phyloP scores from a whole-genome alignment of 2,797 vertebrate genomes.

The Glyptemys insculpta region DNA sequence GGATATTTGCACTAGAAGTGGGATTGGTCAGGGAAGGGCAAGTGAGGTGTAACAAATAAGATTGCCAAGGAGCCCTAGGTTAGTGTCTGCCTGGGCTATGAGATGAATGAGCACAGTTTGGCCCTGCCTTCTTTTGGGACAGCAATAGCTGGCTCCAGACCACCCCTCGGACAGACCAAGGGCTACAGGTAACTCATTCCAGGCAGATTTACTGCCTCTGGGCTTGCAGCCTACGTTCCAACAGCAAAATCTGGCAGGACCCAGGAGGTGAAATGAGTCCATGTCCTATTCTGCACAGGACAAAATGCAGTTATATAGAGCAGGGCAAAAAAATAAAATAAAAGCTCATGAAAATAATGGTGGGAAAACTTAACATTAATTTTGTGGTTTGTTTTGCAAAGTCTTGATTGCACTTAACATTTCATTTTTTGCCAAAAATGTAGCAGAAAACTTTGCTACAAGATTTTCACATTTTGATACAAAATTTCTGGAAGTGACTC shows the following conservation, averaged over 20 bases:
- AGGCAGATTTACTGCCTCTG: background rate
- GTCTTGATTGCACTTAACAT: background rate
- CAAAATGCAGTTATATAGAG: background rate
- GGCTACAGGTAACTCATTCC: background rate
- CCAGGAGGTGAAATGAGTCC: background rate
- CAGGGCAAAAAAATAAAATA: accelerated
- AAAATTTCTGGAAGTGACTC: background rate
- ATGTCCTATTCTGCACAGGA: background rate
- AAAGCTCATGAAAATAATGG: background rate
- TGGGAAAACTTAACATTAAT: background rate
- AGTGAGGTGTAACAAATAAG: background rate
- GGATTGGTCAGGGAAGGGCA: background rate
- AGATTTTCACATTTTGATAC: background rate
- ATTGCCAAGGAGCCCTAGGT: background rate
- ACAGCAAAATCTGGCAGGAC: background rate
- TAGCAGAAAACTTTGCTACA: background rate
- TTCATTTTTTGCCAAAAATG: background rate
- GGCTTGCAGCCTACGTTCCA: background rate
- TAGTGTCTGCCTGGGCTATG: background rate
- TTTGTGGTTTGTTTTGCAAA: background rate
- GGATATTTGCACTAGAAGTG: background rate
- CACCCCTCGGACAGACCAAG: background rate
- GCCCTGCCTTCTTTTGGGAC: background rate
- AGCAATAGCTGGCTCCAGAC: background rate
- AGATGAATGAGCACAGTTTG: background rate